Percentiles rank a stretch among this genome's conserved stretches.
These are phyloP conservation scores for Drosophila pallidifrons DNA, from an alignment of 1,140 invertebrate species.

Conservation along the genomic window DNA sequence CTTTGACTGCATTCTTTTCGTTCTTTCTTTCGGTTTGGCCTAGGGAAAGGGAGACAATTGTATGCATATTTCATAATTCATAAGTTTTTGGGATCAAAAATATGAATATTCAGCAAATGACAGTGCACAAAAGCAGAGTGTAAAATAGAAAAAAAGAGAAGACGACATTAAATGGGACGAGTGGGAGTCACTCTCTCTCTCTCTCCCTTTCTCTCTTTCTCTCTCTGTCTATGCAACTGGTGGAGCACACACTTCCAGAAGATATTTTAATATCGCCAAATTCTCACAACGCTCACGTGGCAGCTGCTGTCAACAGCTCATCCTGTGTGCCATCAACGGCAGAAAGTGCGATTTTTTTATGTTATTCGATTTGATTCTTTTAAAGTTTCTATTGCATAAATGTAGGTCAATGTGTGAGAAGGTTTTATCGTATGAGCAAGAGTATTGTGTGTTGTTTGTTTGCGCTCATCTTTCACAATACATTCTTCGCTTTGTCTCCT, in stretches of 20 bases:
- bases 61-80: conserved; percentile 81
- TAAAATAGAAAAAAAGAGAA: background rate
- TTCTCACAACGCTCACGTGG: conserved; percentile 21
- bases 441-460: background rate
- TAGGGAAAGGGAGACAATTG: conserved; percentile 57
- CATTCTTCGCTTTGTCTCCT: conserved; percentile 20
- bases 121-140: conserved; percentile 53
- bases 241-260: conserved; percentile 21
- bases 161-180: conserved; percentile 5
- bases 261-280: conserved; percentile 41
- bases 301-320: conserved; percentile 16
- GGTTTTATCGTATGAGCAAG: conserved; percentile 32
- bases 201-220: background rate
- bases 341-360: conserved; percentile 39
- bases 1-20: too few species aligned
- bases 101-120: conserved; percentile 71
- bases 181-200: background rate
- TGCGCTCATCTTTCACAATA: background rate
- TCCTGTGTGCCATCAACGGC: background rate
- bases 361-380: conserved; percentile 60
- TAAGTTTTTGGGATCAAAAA: conserved; percentile 71
- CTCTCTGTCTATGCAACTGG: conserved; percentile 1
- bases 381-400: conserved; percentile 67
- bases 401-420: conserved; percentile 66
- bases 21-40: too few species aligned